A percentile compares a stretch with the other conserved stretches of the same genome.
Evolutionary conservation across 2,888 invertebrate species (phyloP).

Genomic region (Polia nebulosa): DNA sequence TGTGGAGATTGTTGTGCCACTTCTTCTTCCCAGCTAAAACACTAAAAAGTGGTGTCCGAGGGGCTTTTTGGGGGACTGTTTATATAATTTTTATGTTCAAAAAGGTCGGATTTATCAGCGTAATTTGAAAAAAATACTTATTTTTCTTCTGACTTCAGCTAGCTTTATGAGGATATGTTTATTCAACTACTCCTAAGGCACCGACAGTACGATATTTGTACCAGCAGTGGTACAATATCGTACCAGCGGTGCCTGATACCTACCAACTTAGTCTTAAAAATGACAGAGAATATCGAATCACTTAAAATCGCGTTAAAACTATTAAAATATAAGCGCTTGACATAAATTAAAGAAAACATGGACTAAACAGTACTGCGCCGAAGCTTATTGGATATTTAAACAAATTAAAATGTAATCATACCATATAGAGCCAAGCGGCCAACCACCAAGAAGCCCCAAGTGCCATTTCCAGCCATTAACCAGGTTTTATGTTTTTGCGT

Average conservation of each 20-base stretch:
- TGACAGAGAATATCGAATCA: background rate
- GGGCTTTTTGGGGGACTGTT: background rate
- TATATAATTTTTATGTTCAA: too few relatives aligned
- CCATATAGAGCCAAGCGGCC: slow-evolving; percentile 34
- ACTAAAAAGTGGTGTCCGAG: background rate
- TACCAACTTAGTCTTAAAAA: background rate
- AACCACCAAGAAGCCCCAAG: too few relatives aligned
- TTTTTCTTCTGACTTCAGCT: too few relatives aligned
- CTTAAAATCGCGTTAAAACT: slow-evolving; percentile 14
- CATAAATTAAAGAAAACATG: slow-evolving; percentile 38
- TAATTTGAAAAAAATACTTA: background rate
- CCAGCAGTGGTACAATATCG: too few relatives aligned
- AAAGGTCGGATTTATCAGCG: background rate
- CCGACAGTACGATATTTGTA: too few relatives aligned
- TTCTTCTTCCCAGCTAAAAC: background rate
- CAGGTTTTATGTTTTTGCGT: slow-evolving; percentile 47
- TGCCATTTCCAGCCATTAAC: slow-evolving; percentile 22
- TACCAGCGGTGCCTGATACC: too few relatives aligned
- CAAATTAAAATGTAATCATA: slow-evolving; percentile 58
- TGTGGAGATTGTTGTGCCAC: too few relatives aligned
- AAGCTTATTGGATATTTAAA: slow-evolving; percentile 50
- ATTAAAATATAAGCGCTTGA: slow-evolving; percentile 36
- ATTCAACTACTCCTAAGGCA: too few relatives aligned
- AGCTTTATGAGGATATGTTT: too few relatives aligned
- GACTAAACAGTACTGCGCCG: slow-evolving; percentile 15